phyloP scores from a whole-genome alignment of 2,113 vertebrate species.

The Epinephelus lanceolatus region DNA sequence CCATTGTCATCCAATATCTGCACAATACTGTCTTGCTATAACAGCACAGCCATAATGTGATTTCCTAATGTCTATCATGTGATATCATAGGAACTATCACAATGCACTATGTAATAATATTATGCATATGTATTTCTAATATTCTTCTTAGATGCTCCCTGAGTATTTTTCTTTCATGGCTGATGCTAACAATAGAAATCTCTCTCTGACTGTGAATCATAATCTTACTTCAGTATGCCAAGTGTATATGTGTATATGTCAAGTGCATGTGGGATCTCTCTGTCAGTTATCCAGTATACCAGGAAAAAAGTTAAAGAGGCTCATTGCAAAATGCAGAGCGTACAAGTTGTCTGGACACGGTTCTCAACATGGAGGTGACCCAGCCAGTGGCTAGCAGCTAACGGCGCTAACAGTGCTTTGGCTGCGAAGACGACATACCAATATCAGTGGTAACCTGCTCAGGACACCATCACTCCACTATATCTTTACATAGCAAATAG shows the following conservation, averaged over 20 bases:
- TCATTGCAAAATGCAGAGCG: no score
- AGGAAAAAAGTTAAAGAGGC: neutral
- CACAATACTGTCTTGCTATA: constrained; percentile 5
- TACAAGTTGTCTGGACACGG: no score
- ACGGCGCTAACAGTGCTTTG: no score
- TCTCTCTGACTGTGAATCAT: neutral
- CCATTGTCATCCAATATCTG: constrained; percentile 16
- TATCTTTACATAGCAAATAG: no score
- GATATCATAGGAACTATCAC: constrained; percentile 23
- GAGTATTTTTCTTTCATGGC: neutral
- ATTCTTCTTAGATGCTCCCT: neutral
- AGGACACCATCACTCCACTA: no score
- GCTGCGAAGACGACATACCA: no score
- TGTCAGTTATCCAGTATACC: constrained; percentile 29
- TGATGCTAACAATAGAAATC: neutral
- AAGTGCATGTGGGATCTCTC: constrained; percentile 36
- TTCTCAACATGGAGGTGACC: no score
- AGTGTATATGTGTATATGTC: neutral
- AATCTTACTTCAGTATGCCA: neutral
- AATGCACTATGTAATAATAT: constrained; percentile 9
- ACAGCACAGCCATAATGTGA: neutral
- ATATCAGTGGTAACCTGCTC: no score
- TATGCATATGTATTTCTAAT: neutral
- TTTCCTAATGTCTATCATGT: constrained; percentile 8
- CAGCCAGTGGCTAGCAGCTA: no score